These are phyloP conservation scores for Ataeniobius toweri DNA, from an alignment of 2,797 vertebrate genomes.

Conservation along the genomic window DNA sequence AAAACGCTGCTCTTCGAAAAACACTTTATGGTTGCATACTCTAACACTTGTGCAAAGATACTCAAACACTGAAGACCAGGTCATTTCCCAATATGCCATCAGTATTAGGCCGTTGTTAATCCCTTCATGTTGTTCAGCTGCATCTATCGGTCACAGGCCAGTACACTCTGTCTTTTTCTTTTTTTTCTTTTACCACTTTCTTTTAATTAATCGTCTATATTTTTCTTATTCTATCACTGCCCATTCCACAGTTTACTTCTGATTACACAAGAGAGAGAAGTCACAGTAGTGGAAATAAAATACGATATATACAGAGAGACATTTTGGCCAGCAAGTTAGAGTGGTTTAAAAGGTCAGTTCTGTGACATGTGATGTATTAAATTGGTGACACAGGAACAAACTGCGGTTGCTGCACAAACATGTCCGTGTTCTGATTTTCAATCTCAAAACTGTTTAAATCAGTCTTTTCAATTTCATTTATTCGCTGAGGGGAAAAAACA, in stretches of 20 bases:
- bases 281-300: conserved; percentile 10
- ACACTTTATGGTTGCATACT: neutral
- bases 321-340: conserved; percentile 24
- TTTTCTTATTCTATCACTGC: conserved; percentile 48
- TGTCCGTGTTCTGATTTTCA: neutral
- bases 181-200: conserved; percentile 52
- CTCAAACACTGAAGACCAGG: conserved; percentile 28
- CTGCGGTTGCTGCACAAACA: neutral
- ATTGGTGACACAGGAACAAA: conserved; percentile 20
- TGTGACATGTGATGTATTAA: conserved; percentile 34
- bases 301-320: conserved; percentile 26
- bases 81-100: conserved; percentile 44
- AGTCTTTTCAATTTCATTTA: neutral
- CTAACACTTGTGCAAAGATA: conserved; percentile 8
- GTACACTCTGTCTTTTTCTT: conserved; percentile 21
- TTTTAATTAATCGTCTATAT: conserved; percentile 78
- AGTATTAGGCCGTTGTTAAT: conserved; percentile 62
- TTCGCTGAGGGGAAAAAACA: neutral
- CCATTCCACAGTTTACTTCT: conserved; percentile 54
- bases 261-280: conserved; percentile 55
- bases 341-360: conserved; percentile 48
- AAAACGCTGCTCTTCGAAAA: conserved; percentile 7
- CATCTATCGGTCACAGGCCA: conserved; percentile 72
- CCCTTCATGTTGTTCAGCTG: conserved; percentile 45
- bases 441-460: no score